Evolutionary conservation across 2,113 vertebrate species (phyloP), one percentile per base, ranked within the genome.

Genomic region (Aplodontia rufa): DNA sequence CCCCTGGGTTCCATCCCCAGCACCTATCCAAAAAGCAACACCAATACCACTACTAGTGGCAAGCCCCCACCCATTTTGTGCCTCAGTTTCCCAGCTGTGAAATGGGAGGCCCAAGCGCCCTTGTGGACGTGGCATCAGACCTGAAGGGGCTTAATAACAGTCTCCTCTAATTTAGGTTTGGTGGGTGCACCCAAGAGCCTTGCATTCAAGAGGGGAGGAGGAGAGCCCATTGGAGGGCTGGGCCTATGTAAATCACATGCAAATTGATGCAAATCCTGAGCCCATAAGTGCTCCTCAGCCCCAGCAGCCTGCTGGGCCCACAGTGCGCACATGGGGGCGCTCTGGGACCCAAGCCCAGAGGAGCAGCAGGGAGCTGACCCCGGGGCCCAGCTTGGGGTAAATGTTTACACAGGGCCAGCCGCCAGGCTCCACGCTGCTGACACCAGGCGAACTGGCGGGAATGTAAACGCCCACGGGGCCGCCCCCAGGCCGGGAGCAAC

Each of bases 391-490:
- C 37, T 20, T n/a, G 30, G 37, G 81, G 92, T 78, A 72, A 91
- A 96, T 96, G 96, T 96, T 96, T 96, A 96, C 60, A 40, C 74
- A 74, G n/a, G 97, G 97, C 96, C 0, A 8, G 35, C n/a, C 1
- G 96, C 97, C 97, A 96, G 97, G 74, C 87, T 81, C 90, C 22
- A 20, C 24, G 75, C 47, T 71, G 75, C 45, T 8, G 42, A 51
- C 94, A 88, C 86, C 58, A 55, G 78, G 87, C 91, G 32, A 95
- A 90, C 30, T 4, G 76, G 53, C 10, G 88, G 88, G 85, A 97
- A 97, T 94, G 95, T 95, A 94, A 96, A 96, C 93, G 53, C n/a
- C 8, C n/a, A 32, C 85, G 16, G 69, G 6, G 74, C 8, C 37
- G 8, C 7, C 19, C 17, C 28, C 30, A 26, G 35, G 55, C 9